A percentile compares a stretch with the other conserved stretches of the same genome.
Evolutionary conservation across 2,113 vertebrate genomes (phyloP).

Genomic region (Probosciger aterrimus): DNA sequence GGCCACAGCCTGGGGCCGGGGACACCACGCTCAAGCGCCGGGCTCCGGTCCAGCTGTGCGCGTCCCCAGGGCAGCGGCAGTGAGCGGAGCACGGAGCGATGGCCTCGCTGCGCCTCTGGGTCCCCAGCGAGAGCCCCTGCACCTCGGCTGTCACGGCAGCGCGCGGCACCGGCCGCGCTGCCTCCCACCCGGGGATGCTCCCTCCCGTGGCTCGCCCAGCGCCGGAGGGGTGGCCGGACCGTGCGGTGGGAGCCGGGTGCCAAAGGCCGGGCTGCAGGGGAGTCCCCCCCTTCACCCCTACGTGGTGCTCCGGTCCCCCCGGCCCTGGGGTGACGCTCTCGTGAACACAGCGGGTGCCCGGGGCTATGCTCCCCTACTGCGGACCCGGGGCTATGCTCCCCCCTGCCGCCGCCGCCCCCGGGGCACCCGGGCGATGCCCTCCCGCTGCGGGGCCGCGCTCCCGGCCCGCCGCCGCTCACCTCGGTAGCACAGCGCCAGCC

Average conservation of each 20-base stretch:
- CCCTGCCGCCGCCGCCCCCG: background rate
- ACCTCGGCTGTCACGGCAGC: background rate
- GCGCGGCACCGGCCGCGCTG: background rate
- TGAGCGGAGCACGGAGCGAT: background rate
- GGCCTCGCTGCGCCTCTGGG: background rate
- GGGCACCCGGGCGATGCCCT: background rate
- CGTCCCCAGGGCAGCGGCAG: background rate
- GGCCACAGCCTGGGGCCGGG: background rate
- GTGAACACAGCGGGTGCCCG: background rate
- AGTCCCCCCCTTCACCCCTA: background rate
- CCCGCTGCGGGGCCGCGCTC: background rate
- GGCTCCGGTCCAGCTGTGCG: background rate
- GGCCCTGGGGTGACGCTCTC: background rate
- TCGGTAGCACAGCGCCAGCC: constrained; percentile 76
- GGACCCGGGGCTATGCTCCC: background rate
- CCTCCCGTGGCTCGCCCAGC: background rate
- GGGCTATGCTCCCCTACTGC: background rate
- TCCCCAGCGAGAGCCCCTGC: background rate
- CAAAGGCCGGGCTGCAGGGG: background rate
- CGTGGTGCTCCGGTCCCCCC: background rate
- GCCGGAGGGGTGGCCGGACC: background rate
- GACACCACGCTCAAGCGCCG: fast-evolving
- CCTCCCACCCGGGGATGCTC: background rate
- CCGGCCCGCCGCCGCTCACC: constrained; percentile 4
- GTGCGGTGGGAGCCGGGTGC: background rate